Base-by-base conservation (phyloP, 2,888 invertebrate genomes). In the Gonocerus acuteangulatus region DNA sequence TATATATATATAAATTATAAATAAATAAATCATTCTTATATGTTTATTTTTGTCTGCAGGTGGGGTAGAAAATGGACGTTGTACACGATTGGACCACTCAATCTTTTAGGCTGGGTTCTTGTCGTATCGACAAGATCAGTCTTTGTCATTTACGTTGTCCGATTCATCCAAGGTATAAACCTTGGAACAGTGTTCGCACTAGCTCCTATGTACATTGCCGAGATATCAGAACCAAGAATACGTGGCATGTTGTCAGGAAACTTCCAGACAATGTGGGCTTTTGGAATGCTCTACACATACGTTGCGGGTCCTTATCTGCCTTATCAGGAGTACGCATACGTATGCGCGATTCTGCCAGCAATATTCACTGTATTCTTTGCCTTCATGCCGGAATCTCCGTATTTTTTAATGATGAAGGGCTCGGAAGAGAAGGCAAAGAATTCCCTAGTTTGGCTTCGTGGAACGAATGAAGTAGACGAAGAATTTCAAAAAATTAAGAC, bases 351-450 rank as follows among this genome's bases (percentile, higher is more conserved):
- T 0, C 72, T 81, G 36, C 79, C 82, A 0, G 67, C 79, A 2
- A 64, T 75, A 15, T 80, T 78, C 62, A 74, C 78, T 32, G 23
- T 76, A 0, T 71, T 75, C 0, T 81, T 81, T 68, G 63, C 73
- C 7, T 82, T 80, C 79, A 77, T 82, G 73, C 82, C 82, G 0
- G 82, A 82, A 68, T 80, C 82, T 0, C 82, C 82, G 1, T 81
- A 82, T 66, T 82, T 78, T 67, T 73, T 82, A 36, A 69, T 83
- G 19, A 80, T 80, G 71, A 76, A 76, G 60, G 77, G 76, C 1
- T 73, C 76, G 22, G 68, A 75, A 2, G 75, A 74, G 1, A 75
- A 76, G 0, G 81, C 82, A 0, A 75, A 72, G 65, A 22, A 57
- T 19, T 45, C 62, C 11, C 49, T 67, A 11, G 13, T 27, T 1